Evolutionary conservation across 2,888 invertebrate species (phyloP).

Genomic region (Trachelus tabidus): DNA sequence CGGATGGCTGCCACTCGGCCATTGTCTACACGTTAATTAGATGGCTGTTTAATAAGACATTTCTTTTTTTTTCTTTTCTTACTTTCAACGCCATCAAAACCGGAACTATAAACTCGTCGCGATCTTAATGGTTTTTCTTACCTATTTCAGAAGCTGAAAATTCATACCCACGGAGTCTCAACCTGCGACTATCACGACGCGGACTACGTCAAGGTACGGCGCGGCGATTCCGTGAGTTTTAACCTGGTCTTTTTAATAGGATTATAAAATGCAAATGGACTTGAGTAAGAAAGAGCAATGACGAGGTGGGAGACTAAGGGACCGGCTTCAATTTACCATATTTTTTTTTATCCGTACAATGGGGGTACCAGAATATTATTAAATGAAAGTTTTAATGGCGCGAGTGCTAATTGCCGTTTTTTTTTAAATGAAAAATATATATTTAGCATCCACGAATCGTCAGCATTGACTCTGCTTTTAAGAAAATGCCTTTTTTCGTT

Average conservation of each 20-base stretch:
- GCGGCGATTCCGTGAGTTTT: slow-evolving; percentile 38
- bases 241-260: slow-evolving; percentile 33
- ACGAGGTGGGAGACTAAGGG: neutral
- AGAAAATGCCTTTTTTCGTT: neutral
- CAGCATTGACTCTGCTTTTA: neutral
- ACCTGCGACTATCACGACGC: neutral
- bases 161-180: neutral
- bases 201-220: slow-evolving; percentile 14
- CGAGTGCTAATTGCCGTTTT: neutral
- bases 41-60: neutral
- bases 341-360: neutral
- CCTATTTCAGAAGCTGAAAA: slow-evolving; percentile 30
- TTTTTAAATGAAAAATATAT: too few species aligned
- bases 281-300: neutral
- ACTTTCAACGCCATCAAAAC: neutral
- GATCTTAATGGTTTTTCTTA: slow-evolving; percentile 10
- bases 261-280: slow-evolving; percentile 50
- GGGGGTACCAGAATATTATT: neutral
- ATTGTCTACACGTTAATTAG: neutral
- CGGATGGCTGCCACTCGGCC: neutral
- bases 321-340: neutral
- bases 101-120: neutral
- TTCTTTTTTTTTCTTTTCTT: neutral
- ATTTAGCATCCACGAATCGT: neutral
- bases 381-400: neutral